Percentiles rank a stretch among this genome's conserved stretches.
Evolutionary conservation across 1,140 invertebrate species (phyloP).

Genomic region (Cepaea nemoralis): DNA sequence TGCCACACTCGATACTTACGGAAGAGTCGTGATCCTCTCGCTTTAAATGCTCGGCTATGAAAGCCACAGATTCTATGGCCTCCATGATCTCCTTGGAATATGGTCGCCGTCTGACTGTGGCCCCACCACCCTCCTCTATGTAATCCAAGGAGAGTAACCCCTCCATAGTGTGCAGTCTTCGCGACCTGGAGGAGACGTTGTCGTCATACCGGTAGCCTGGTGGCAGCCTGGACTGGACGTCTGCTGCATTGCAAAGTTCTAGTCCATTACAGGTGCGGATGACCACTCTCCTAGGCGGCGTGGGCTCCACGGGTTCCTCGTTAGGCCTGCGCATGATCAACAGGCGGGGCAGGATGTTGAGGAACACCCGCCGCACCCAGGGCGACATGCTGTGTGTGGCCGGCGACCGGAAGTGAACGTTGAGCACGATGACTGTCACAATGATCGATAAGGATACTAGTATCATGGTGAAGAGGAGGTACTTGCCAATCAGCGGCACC

Average conservation of each 20-base stretch:
- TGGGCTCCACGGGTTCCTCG: conserved; percentile 53
- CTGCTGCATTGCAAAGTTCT: conserved; percentile 78
- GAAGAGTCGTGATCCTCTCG: conserved; percentile 64
- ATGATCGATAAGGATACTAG: conserved; percentile 98
- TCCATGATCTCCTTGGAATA: conserved; percentile 83
- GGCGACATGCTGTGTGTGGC: too few species aligned
- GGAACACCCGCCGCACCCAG: conserved; percentile 92
- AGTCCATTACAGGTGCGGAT: conserved; percentile 86
- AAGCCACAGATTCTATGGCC: conserved; percentile 92
- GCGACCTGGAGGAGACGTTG: neutral
- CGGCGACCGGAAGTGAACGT: conserved; percentile 98
- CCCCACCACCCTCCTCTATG: conserved; percentile 7
- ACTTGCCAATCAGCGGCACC: conserved; percentile 97
- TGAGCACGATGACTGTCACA: conserved; percentile 96
- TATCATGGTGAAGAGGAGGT: conserved; percentile 99
- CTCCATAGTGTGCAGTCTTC: conserved; percentile 20
- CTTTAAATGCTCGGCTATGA: conserved; percentile 97
- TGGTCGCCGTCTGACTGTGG: neutral
- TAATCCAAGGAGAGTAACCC: conserved; percentile 26
- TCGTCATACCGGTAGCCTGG: conserved; percentile 36
- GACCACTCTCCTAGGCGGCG: conserved; percentile 73
- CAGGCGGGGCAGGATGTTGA: conserved; percentile 86
- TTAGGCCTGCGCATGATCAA: conserved; percentile 68
- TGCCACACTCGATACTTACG: conserved; percentile 55
- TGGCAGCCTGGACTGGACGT: conserved; percentile 22